phyloP scores from a whole-genome alignment of 2,888 invertebrate species.

The Abscondita cerata region DNA sequence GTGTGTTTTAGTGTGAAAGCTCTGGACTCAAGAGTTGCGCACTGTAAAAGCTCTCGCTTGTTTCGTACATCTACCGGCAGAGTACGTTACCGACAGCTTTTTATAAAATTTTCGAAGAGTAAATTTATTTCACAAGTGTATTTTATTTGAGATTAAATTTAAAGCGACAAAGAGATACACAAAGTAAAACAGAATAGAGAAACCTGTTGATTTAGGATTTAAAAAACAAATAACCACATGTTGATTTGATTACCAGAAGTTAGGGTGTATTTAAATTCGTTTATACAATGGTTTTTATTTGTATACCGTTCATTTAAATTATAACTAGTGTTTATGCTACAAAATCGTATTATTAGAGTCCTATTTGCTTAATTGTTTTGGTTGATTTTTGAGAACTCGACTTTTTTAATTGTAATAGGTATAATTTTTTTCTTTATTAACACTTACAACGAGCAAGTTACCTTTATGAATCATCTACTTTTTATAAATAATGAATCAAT shows the following conservation, averaged over 20 bases:
- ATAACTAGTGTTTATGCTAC: constrained; percentile 8
- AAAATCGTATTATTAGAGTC: not conserved
- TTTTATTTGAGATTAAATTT: constrained; percentile 44
- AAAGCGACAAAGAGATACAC: constrained; percentile 34
- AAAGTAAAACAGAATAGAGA: constrained; percentile 32
- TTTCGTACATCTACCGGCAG: constrained; percentile 21
- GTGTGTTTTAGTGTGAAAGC: not conserved
- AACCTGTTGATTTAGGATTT: constrained; percentile 49
- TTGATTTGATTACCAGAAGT: constrained; percentile 40
- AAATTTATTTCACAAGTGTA: constrained; percentile 39
- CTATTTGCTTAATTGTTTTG: not conserved
- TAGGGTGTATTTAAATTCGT: constrained; percentile 27
- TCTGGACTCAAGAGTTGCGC: not conserved
- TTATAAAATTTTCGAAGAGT: not conserved
- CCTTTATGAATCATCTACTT: no score
- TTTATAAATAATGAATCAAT: no score
- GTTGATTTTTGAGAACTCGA: no score
- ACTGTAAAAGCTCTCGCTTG: constrained; percentile 9
- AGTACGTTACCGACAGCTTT: constrained; percentile 14
- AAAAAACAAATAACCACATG: constrained; percentile 51
- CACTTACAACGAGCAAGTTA: no score
- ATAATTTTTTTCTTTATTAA: no score
- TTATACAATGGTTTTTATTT: constrained; percentile 16
- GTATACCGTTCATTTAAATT: constrained; percentile 9
- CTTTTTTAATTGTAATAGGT: no score